Evolutionary conservation across 2,113 vertebrate genomes (phyloP).

Genomic region (Chionomys nivalis): DNA sequence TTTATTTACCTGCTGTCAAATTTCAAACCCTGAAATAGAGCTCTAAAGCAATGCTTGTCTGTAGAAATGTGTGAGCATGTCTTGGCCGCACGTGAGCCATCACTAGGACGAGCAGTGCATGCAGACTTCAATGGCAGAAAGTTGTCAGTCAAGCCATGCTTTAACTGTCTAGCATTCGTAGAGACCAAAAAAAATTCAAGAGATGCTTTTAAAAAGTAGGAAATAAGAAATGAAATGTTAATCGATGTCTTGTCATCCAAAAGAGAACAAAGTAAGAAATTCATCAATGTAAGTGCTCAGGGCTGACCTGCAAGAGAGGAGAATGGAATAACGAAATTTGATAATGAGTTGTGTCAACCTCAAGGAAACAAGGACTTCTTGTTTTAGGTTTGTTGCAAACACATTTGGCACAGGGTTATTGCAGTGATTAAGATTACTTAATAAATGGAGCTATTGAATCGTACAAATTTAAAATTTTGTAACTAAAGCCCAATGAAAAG

Average conservation of each 20-base stretch:
- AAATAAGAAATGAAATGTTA: neutral
- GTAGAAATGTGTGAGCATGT: neutral
- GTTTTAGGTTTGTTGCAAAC: neutral
- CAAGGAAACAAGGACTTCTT: neutral
- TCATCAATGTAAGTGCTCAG: neutral
- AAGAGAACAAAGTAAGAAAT: neutral
- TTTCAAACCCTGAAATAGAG: neutral
- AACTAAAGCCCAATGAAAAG: neutral
- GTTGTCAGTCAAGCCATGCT: neutral
- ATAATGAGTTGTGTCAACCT: neutral
- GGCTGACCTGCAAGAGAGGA: neutral
- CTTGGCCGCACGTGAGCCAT: neutral
- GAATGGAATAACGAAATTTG: neutral
- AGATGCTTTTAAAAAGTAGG: conserved; percentile 31
- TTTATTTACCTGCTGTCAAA: conserved; percentile 16
- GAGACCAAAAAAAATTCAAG: neutral
- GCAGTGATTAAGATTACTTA: neutral
- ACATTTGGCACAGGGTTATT: neutral
- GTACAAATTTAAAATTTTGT: neutral
- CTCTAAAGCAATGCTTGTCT: neutral
- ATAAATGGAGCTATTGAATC: neutral
- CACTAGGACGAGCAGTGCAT: neutral
- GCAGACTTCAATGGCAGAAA: neutral
- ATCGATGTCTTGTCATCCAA: neutral
- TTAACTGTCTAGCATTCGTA: neutral